Evolutionary conservation across 2,113 vertebrate species (phyloP).

Genomic region (Onychostruthus taczanowskii): DNA sequence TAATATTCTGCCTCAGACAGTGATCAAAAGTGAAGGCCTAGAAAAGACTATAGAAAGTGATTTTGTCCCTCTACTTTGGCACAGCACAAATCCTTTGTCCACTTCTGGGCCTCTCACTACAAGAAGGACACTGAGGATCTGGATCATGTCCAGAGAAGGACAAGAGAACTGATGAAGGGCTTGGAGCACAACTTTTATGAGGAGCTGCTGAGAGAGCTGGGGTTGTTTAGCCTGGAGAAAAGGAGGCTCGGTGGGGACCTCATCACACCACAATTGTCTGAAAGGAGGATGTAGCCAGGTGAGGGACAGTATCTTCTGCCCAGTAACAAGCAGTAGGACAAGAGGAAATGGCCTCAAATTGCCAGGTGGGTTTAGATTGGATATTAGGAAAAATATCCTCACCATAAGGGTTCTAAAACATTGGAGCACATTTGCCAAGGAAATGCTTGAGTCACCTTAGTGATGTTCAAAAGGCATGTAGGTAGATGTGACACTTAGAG

Average conservation of each 20-base stretch:
- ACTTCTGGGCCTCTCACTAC: background rate
- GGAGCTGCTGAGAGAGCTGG: background rate
- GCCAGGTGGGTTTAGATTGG: background rate
- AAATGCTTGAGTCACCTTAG: background rate
- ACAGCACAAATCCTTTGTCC: background rate
- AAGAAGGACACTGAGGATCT: background rate
- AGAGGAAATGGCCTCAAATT: background rate
- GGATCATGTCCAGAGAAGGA: rapidly evolving
- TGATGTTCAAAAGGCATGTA: background rate
- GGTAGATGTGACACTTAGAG: background rate
- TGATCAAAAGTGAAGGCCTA: background rate
- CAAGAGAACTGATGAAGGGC: background rate
- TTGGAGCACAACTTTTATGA: background rate
- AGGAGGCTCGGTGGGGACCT: rapidly evolving
- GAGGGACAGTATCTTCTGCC: rapidly evolving
- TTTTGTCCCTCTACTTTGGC: rapidly evolving
- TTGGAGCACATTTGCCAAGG: background rate
- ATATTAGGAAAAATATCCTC: background rate
- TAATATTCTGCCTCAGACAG: background rate
- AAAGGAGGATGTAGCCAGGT: background rate
- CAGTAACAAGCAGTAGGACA: background rate
- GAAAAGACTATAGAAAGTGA: background rate
- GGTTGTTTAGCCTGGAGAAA: background rate
- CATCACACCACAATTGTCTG: background rate
- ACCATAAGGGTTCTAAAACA: background rate